Base-by-base conservation (phyloP, 2,888 invertebrate genomes). In the Metellina segmentata region DNA sequence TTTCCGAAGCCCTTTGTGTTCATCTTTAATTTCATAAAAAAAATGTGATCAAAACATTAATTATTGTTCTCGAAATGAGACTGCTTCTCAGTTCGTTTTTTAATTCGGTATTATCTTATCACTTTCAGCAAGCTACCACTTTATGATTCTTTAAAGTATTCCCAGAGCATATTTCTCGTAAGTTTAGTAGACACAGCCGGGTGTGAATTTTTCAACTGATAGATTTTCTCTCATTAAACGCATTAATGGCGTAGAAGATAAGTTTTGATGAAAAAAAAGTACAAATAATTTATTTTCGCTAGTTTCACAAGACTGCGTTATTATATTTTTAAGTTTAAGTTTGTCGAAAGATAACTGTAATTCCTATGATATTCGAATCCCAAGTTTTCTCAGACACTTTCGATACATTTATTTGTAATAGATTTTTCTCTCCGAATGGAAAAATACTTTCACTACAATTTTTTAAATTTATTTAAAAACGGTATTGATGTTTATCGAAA, bases 1-100 rank as follows among this genome's bases (percentile, higher is more conserved):
- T n/a, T n/a, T 51, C 49, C 52, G 52, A 77, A 77, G 52, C n/a
- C 51, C 19, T 52, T 5, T 51, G n/a, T 4, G 34, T 34, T 34
- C 34, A 34, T 34, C 52, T 19, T 77, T 77, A 77, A 77, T 51
- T 77, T 52, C 51, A 77, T 11, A 6, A 72, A 72, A n/a, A 72
- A 72, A 72, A 7, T n/a, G 6, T 34, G 5, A 72, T 72, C 51
- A n/a, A 51, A 77, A 19, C 16, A 77, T 49, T 51, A 77, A 77
- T 51, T 20, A 77, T 51, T 51, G 51, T 11, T 77, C 51, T 16
- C 19, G 77, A 72, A n/a, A 72, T 7, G 7, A n/a, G 34, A 34
- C 8, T 51, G 8, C 8, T 52, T 77, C 16, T 51, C 52, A 19
- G n/a, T 77, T 5, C 9, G 7, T n/a, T n/a, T 77, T 77, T 77